Base-by-base conservation (phyloP, 2,113 vertebrate species). In the Cnemophilus loriae region DNA sequence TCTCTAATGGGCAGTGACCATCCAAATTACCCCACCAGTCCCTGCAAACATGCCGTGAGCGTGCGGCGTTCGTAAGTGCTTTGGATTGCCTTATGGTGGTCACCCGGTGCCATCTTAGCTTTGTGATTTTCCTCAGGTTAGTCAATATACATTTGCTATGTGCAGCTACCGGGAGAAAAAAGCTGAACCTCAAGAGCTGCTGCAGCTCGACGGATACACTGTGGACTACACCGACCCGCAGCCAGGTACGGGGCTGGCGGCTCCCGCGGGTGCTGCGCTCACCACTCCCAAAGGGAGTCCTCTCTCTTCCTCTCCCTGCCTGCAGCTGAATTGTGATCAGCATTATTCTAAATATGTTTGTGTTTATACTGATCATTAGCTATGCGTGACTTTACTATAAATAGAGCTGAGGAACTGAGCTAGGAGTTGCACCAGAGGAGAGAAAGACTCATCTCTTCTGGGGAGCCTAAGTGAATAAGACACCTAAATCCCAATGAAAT, bases 101-200 rank as follows among this genome's bases (percentile, higher is more conserved):
- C 63, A 44, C 53, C 65, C 11, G 77, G 80, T 82, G 59, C 77
- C 88, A 67, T 50, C 69, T 84, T 97, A 87, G 91, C 65, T 79
- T 96, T 97, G 53, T 92, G 95, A 21, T 97, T 80, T 97, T 84
- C 92, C 94, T 41, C 97, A 99, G 99, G 99, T 99, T 97, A 99
- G 99, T 97, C 99, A 99, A 97, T 99, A 99, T 97, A 99, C 99
- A 13, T 99, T 99, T 96, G 99, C 99, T 95, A 99, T 99, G 99
- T 99, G 99, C 98, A 99, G 99, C 98, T 99, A 99, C 96, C 98
- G 99, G 94, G 99, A 99, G 97, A 99, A 99, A 98, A 99, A 99
- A 95, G 99, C 99, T 0, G 99, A 99, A 85, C 99, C 99, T 42
- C 99, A 99, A 95, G 99, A 99, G 88, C 98, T 99, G 67, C 98